Percentiles rank a stretch among this genome's conserved stretches.
These are phyloP conservation scores for Neostethus bicornis DNA, from an alignment of 2,797 vertebrate species.

Conservation along the genomic window DNA sequence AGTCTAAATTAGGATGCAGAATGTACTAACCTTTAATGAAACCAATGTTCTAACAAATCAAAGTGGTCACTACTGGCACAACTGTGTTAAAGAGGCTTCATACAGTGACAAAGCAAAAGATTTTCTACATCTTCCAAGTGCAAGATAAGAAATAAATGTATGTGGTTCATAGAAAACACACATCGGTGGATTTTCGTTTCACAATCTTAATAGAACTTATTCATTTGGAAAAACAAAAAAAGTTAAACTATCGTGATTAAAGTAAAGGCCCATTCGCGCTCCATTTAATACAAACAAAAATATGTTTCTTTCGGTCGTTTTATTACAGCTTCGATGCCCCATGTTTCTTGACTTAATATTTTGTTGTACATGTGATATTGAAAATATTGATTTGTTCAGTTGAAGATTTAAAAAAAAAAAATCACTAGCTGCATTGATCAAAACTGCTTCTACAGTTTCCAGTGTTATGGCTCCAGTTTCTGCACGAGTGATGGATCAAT, in stretches of 20 bases:
- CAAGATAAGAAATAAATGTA: conserved; percentile 38
- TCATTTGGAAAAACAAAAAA: conserved; percentile 28
- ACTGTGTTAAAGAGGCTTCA: conserved; percentile 37
- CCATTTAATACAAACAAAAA: too few species aligned
- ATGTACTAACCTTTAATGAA: conserved; percentile 34
- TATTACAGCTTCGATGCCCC: too few species aligned
- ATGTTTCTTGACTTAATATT: too few species aligned
- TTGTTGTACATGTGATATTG: too few species aligned
- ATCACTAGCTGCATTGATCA: too few species aligned
- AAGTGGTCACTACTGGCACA: conserved; percentile 34
- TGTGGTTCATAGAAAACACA: conserved; percentile 53
- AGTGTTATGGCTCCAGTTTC: too few species aligned
- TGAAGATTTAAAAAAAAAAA: too few species aligned
- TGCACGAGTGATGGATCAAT: too few species aligned
- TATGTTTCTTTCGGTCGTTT: too few species aligned
- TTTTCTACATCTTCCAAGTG: conserved; percentile 46
- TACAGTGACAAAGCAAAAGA: conserved; percentile 38
- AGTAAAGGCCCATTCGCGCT: too few species aligned
- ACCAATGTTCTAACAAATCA: conserved; percentile 30
- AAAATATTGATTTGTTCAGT: too few species aligned
- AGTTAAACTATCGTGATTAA: conserved; percentile 23
- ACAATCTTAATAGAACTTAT: conserved; percentile 33
- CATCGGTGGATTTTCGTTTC: conserved; percentile 31
- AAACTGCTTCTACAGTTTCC: too few species aligned
- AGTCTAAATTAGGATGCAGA: conserved; percentile 30